A percentile compares a stretch with the other conserved stretches of the same genome.
These are phyloP conservation scores for Girardinichthys multiradiatus DNA, from an alignment of 2,113 vertebrate genomes.

Conservation along the genomic window DNA sequence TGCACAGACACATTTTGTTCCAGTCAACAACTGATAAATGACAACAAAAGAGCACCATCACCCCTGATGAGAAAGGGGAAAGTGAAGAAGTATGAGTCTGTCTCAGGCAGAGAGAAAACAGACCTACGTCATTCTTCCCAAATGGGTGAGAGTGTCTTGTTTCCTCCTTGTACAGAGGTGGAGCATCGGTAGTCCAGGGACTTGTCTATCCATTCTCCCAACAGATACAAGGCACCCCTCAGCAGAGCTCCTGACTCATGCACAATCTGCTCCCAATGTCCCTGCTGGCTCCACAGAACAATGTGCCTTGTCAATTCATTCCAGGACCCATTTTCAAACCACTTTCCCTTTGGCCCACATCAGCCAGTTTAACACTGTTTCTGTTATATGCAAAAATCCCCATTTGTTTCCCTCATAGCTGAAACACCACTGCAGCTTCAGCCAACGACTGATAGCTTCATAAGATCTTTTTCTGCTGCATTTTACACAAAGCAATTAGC, in stretches of 20 bases:
- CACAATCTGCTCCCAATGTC: constrained; percentile 76
- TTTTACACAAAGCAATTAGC: not conserved
- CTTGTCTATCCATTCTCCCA: constrained; percentile 47
- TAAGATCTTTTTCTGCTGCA: not conserved
- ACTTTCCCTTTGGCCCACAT: constrained; percentile 36
- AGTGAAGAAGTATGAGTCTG: constrained; percentile 32
- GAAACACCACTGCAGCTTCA: constrained; percentile 9
- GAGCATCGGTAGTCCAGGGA: constrained; percentile 50
- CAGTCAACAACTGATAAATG: not conserved
- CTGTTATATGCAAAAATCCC: constrained; percentile 28
- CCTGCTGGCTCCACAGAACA: constrained; percentile 54
- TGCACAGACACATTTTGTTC: not conserved
- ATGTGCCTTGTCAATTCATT: constrained; percentile 56
- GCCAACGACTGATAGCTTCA: constrained; percentile 9
- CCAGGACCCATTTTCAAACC: constrained; percentile 30
- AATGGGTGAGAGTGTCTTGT: constrained; percentile 63
- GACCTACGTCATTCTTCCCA: constrained; percentile 48
- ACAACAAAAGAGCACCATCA: too few species aligned
- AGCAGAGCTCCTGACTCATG: constrained; percentile 67
- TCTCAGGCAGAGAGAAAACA: constrained; percentile 55
- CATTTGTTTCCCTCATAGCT: constrained; percentile 19
- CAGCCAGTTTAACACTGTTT: constrained; percentile 17
- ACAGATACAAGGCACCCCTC: constrained; percentile 49
- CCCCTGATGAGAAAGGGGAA: constrained; percentile 3
- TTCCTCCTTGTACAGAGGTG: constrained; percentile 48